Percentiles rank a stretch among this genome's conserved stretches.
Conservation (phyloP, 2,888 invertebrate species). For the Conops quadrifasciatus region DNA sequence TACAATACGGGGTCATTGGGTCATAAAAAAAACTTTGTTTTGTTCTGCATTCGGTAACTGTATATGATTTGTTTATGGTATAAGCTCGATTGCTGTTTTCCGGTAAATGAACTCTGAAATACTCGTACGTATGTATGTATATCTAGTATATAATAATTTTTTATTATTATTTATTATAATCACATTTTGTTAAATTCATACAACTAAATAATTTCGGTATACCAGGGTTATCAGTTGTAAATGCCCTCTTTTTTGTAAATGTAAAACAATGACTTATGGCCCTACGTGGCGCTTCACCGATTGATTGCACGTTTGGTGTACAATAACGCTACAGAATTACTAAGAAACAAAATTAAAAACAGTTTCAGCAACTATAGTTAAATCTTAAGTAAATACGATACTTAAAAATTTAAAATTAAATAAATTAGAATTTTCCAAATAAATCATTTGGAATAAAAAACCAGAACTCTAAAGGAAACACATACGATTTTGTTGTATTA, state of each 20-base stretch:
- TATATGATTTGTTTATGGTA: no score
- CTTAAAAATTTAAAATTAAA: conserved; percentile 4
- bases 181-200: conserved; percentile 22
- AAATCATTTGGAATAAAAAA: conserved; percentile 13
- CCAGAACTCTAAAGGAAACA: not conserved
- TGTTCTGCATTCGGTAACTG: no score
- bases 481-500: no score
- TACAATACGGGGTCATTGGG: no score
- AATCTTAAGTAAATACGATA: not conserved
- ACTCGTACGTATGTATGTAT: no score
- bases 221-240: conserved; percentile 13
- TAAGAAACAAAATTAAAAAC: not conserved
- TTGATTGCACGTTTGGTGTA: conserved; percentile 16
- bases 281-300: conserved; percentile 8
- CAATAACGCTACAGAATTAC: not conserved
- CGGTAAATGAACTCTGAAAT: no score
- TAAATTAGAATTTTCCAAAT: conserved; percentile 1
- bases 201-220: conserved; percentile 12
- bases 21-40: no score
- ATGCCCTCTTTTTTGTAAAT: not conserved
- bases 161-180: conserved; percentile 27
- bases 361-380: not conserved
- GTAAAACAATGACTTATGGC: conserved; percentile 23
- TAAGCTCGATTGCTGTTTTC: no score
- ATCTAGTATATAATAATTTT: not conserved